Evolutionary conservation across 2,113 vertebrate genomes (phyloP).

Genomic region (Hipposideros armiger): DNA sequence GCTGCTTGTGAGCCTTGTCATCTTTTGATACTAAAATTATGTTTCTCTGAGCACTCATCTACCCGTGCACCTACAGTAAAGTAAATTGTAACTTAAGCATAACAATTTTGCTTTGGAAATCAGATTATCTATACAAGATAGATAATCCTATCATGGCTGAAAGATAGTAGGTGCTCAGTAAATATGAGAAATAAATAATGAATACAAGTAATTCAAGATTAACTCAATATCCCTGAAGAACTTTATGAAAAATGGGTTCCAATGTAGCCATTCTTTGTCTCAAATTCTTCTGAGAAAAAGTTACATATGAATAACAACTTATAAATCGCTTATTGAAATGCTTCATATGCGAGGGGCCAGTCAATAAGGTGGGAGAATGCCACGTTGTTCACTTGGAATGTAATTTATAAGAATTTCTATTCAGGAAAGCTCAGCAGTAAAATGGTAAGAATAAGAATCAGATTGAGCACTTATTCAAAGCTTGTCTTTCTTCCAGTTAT

Average conservation of each 20-base stretch:
- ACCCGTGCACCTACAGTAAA: neutral
- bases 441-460: neutral
- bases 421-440: neutral
- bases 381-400: neutral
- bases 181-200: neutral
- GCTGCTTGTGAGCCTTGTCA: neutral
- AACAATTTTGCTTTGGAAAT: neutral
- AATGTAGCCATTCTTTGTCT: neutral
- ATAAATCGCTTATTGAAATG: neutral
- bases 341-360: neutral
- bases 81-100: neutral
- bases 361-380: neutral
- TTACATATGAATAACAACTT: neutral
- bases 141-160: neutral
- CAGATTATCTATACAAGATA: neutral
- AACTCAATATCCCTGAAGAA: neutral
- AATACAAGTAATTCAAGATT: neutral
- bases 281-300: neutral
- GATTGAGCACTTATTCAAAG: neutral
- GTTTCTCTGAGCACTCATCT: neutral
- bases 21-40: neutral
- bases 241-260: neutral
- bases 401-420: neutral
- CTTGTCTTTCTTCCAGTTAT: neutral
- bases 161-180: neutral